A percentile compares a stretch with the other conserved stretches of the same genome.
phyloP scores from a whole-genome alignment of 2,113 vertebrate species.

The Nansenia antarctica region DNA sequence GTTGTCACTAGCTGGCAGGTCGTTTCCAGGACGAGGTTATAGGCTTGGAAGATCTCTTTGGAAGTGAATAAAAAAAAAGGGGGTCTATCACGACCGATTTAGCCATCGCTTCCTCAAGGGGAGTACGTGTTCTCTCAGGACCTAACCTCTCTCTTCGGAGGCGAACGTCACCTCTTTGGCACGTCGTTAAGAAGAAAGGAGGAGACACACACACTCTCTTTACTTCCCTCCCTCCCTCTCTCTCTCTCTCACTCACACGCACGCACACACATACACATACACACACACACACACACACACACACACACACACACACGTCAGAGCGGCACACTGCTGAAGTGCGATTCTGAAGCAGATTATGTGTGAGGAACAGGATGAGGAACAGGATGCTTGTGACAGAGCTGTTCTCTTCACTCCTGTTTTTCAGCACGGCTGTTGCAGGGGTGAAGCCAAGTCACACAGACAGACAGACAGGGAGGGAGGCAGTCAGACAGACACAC shows the following conservation, averaged over 20 bases:
- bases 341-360: slow-evolving; percentile 59
- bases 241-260: background rate
- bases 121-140: background rate
- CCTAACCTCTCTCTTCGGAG: background rate
- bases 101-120: background rate
- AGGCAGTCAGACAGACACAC: background rate
- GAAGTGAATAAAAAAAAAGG: slow-evolving; percentile 24
- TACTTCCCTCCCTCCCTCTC: too few species aligned
- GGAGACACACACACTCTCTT: background rate
- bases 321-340: slow-evolving; percentile 49
- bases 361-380: slow-evolving; percentile 69
- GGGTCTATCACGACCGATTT: slow-evolving; percentile 26
- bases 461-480: background rate
- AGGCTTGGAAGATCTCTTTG: too few species aligned
- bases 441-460: slow-evolving; percentile 52
- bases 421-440: slow-evolving; percentile 57
- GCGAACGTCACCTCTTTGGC: slow-evolving; percentile 13
- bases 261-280: background rate
- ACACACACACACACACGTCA: slow-evolving; percentile 5
- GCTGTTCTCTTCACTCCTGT: slow-evolving; percentile 52
- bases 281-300: slow-evolving; percentile 20
- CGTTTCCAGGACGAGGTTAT: too few species aligned
- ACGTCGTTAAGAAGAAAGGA: background rate
- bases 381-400: slow-evolving; percentile 59
- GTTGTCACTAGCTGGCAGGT: slow-evolving; percentile 14